A percentile compares a stretch with the other conserved stretches of the same genome.
phyloP scores from a whole-genome alignment of 2,113 vertebrate genomes.

The Hemiprocne comata region DNA sequence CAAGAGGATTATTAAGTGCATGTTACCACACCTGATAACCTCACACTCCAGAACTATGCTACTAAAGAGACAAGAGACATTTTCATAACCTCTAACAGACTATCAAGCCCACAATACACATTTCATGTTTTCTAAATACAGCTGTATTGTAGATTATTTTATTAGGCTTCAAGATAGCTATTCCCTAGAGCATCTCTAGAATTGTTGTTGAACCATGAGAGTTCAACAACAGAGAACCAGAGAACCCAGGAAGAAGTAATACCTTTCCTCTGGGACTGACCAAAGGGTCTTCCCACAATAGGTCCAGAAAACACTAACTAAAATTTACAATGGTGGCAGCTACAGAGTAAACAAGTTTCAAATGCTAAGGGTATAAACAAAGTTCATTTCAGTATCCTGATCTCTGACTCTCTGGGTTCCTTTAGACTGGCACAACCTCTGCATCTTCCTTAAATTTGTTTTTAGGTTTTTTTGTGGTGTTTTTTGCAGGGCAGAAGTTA shows the following conservation, averaged over 20 bases:
- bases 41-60: not conserved
- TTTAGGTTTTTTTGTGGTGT: accelerated
- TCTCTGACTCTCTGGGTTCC: not conserved
- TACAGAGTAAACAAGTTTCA: not conserved
- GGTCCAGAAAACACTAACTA: not conserved
- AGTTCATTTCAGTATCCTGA: not conserved
- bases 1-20: not conserved
- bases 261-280: not conserved
- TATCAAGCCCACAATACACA: not conserved
- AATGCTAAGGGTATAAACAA: not conserved
- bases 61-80: not conserved
- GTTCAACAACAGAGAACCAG: too few species aligned
- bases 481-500: not conserved
- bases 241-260: not conserved
- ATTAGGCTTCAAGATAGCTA: not conserved
- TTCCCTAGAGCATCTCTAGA: not conserved
- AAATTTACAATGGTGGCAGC: not conserved
- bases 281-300: not conserved
- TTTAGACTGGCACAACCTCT: not conserved
- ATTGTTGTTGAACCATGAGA: not conserved
- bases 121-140: not conserved
- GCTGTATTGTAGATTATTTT: not conserved
- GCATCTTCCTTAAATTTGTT: not conserved
- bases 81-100: not conserved
- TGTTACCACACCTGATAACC: not conserved